Evolutionary conservation across 2,113 vertebrate species (phyloP).

Genomic region (Hippoglossus stenolepis): DNA sequence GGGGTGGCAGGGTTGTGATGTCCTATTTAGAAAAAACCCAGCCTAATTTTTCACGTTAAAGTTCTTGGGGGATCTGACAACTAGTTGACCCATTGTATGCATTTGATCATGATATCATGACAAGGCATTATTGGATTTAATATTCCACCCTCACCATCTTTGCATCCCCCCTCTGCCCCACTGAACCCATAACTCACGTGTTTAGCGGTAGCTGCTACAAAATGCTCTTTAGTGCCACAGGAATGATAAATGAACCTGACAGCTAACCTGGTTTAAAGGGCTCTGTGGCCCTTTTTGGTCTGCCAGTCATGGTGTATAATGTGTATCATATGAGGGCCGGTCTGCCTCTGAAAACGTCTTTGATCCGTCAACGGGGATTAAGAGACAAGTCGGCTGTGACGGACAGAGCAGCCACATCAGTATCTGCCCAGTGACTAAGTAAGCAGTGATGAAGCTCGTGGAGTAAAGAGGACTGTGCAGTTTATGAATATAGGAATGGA

Average conservation of each 20-base stretch:
- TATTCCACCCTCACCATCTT: conserved; percentile 8
- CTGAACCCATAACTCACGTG: conserved; percentile 47
- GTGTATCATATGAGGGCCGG: conserved; percentile 76
- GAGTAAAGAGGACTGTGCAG: background rate
- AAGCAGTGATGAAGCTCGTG: conserved; percentile 12
- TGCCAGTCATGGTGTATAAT: conserved; percentile 70
- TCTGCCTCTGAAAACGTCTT: conserved; percentile 57
- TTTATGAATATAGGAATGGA: conserved; percentile 6
- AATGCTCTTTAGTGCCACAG: conserved; percentile 42
- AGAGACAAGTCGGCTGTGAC: conserved; percentile 57
- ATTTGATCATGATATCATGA: conserved; percentile 29
- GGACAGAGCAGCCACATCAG: conserved; percentile 41
- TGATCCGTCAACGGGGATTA: conserved; percentile 71
- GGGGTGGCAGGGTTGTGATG: background rate
- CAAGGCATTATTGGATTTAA: conserved; percentile 28
- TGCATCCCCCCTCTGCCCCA: conserved; percentile 18
- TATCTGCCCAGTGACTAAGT: conserved; percentile 39
- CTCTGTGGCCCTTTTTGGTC: conserved; percentile 59
- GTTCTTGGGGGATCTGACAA: background rate
- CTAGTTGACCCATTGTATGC: background rate
- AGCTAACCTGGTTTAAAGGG: conserved; percentile 70
- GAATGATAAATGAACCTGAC: conserved; percentile 71
- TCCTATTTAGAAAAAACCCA: background rate
- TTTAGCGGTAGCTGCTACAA: conserved; percentile 54
- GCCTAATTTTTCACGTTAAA: background rate